Percentiles rank a stretch among this genome's conserved stretches.
Evolutionary conservation across 2,113 vertebrate genomes (phyloP).

Genomic region (Percina caprodes): DNA sequence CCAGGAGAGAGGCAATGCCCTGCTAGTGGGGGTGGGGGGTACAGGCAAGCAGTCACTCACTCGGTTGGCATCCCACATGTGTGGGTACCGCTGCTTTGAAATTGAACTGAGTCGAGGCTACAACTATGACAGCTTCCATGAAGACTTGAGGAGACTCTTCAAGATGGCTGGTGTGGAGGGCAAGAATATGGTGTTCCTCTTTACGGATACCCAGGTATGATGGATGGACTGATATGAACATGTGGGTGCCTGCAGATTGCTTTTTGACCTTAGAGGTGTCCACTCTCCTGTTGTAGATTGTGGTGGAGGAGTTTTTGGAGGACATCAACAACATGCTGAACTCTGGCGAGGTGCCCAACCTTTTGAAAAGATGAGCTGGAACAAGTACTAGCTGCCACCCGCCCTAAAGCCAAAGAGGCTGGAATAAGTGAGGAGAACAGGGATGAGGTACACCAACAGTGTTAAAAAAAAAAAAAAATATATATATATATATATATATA

Average conservation of each 20-base stretch:
- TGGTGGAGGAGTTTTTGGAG: constrained; percentile 88
- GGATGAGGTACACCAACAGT: constrained; percentile 84
- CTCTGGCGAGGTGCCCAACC: constrained; percentile 88
- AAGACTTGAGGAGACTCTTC: constrained; percentile 89
- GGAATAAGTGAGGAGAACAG: constrained; percentile 88
- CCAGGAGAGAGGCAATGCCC: constrained; percentile 90
- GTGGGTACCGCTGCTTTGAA: constrained; percentile 88
- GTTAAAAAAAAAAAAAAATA: too few relatives aligned
- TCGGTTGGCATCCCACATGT: constrained; percentile 88
- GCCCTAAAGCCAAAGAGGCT: constrained; percentile 87
- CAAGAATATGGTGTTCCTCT: constrained; percentile 90
- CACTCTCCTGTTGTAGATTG: constrained; percentile 74
- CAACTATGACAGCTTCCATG: constrained; percentile 89
- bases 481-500: too few relatives aligned
- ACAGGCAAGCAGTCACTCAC: constrained; percentile 92
- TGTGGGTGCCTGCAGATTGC: neutral
- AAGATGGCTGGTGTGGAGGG: constrained; percentile 89
- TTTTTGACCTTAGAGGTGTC: accelerated
- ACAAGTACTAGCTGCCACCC: constrained; percentile 84
- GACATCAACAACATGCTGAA: constrained; percentile 90
- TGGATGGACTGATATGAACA: neutral
- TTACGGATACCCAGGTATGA: constrained; percentile 90
- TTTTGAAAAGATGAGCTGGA: constrained; percentile 90
- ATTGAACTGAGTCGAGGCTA: constrained; percentile 91
- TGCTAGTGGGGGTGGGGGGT: constrained; percentile 91